Percentiles rank a stretch among this genome's conserved stretches.
Evolutionary conservation across 2,797 vertebrate species (phyloP).

Genomic region (Phataginus tricuspis): DNA sequence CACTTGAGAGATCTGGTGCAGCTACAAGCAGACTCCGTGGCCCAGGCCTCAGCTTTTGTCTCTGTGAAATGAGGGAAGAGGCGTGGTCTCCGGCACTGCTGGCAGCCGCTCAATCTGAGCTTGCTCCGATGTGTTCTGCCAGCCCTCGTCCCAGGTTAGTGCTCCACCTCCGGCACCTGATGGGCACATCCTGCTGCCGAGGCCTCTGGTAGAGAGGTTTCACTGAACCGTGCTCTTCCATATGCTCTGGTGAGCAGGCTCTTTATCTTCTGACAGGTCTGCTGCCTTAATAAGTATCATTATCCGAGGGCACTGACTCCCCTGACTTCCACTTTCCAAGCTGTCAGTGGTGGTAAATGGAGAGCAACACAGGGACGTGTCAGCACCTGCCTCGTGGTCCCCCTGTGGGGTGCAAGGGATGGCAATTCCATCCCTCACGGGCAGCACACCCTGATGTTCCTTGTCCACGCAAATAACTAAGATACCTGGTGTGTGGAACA

Average conservation of each 20-base stretch:
- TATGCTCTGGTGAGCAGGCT: neutral
- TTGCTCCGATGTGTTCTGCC: accelerated
- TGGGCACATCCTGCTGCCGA: accelerated
- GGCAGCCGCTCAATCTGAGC: accelerated
- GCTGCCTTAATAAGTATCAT: constrained; percentile 31
- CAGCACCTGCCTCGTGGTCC: neutral
- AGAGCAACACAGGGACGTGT: neutral
- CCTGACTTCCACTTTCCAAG: neutral
- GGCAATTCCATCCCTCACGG: neutral
- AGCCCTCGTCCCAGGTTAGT: accelerated
- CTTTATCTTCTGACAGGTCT: neutral
- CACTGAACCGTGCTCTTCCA: neutral
- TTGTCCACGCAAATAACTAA: neutral
- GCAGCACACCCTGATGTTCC: neutral
- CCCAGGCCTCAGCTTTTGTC: too few relatives aligned
- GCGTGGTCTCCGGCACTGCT: accelerated
- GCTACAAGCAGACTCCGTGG: accelerated
- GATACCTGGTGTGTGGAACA: accelerated
- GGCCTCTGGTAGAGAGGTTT: neutral
- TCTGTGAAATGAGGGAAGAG: accelerated
- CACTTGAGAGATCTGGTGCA: accelerated
- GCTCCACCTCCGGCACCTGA: accelerated
- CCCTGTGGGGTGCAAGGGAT: neutral
- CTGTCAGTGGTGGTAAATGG: neutral
- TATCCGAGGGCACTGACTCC: neutral